Conservation (phyloP, 2,113 vertebrate genomes). For the Pluvianellus socialis region DNA sequence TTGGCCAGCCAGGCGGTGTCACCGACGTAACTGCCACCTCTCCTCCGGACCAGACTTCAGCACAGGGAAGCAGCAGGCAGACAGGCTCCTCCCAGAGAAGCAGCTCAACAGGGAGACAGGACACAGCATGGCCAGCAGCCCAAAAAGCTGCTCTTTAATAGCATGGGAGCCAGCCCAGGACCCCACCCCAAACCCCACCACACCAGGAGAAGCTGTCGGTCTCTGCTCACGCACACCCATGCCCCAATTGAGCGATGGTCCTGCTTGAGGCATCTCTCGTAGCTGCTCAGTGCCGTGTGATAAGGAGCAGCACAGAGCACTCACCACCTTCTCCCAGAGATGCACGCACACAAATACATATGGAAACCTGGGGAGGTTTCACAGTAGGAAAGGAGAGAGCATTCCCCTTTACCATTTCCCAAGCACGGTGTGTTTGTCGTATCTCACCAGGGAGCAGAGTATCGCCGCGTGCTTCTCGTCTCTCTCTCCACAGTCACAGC, state of each 20-base stretch:
- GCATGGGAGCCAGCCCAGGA: neutral
- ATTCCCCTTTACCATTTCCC: neutral
- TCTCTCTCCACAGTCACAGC: neutral
- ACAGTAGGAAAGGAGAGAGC: neutral
- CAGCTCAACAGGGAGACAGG: neutral
- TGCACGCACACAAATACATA: fast-evolving
- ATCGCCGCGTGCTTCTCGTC: neutral
- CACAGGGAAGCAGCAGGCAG: neutral
- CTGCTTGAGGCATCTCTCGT: neutral
- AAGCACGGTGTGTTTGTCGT: neutral
- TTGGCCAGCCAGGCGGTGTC: neutral
- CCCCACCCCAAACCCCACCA: neutral
- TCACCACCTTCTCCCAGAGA: neutral
- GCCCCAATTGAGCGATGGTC: neutral
- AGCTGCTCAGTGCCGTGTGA: fast-evolving
- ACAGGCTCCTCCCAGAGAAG: neutral
- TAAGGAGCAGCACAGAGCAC: neutral
- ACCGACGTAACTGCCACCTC: neutral
- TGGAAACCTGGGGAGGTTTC: neutral
- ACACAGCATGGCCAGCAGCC: neutral
- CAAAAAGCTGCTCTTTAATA: fast-evolving
- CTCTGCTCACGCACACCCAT: fast-evolving
- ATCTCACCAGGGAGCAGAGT: neutral
- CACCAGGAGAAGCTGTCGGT: neutral
- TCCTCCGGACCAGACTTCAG: neutral